Percentiles rank a stretch among this genome's conserved stretches.
Conservation (phyloP, 2,113 vertebrate species). For the Oryzias curvinotus region DNA sequence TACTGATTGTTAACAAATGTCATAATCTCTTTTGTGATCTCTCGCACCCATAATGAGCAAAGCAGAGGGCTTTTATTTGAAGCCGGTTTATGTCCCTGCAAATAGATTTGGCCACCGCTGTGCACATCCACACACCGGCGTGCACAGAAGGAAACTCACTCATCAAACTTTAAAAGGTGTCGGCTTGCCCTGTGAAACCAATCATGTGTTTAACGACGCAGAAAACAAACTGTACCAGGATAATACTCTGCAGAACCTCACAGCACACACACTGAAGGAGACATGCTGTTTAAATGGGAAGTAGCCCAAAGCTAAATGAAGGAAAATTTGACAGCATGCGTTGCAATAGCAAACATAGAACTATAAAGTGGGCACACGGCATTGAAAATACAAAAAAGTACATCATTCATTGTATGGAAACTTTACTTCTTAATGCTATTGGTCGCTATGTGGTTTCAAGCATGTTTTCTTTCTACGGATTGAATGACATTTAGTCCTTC, state of each 20-base stretch:
- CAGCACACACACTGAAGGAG: conserved; percentile 9
- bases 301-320: conserved; percentile 37
- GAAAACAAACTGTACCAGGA: conserved; percentile 34
- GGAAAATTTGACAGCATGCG: conserved; percentile 34
- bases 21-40: background rate
- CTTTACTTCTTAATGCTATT: conserved; percentile 37
- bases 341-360: conserved; percentile 25
- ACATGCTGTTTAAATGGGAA: conserved; percentile 20
- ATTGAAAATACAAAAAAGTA: conserved; percentile 20
- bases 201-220: conserved; percentile 49
- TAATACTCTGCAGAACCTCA: conserved; percentile 18
- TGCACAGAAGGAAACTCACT: conserved; percentile 66
- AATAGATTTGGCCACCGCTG: background rate
- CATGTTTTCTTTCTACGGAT: conserved; percentile 22
- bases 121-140: background rate
- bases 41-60: background rate
- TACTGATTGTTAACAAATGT: background rate
- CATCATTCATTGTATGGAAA: conserved; percentile 12
- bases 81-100: background rate
- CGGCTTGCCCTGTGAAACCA: conserved; percentile 50
- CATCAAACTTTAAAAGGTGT: conserved; percentile 50
- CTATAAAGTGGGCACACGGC: conserved; percentile 7
- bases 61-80: conserved; percentile 1
- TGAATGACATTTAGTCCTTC: background rate
- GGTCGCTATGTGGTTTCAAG: conserved; percentile 14